Percentiles rank a stretch among this genome's conserved stretches.
These are phyloP conservation scores for Drosophila triauraria DNA, from an alignment of 1,140 invertebrate species.

Conservation along the genomic window DNA sequence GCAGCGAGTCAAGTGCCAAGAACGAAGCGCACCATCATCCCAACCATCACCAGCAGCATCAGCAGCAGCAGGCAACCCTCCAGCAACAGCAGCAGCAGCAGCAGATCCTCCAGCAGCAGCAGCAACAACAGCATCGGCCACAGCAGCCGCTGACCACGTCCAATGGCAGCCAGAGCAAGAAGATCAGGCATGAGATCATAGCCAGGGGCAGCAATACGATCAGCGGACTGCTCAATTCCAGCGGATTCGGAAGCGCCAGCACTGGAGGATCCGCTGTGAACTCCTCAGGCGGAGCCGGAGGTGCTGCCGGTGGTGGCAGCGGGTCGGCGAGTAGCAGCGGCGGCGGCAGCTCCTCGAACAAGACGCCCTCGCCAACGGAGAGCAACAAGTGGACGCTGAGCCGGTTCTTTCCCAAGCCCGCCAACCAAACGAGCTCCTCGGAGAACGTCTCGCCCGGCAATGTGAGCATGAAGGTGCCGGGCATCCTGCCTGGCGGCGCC, in stretches of 20 bases:
- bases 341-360: constrained; percentile 76
- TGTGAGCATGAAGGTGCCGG: constrained; percentile 75
- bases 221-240: constrained; percentile 63
- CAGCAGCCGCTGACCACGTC: constrained; percentile 26
- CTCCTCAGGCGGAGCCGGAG: constrained; percentile 1
- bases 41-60: constrained; percentile 39
- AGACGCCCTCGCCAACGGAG: constrained; percentile 79
- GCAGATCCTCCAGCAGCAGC: constrained; percentile 47
- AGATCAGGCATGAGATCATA: constrained; percentile 69
- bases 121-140: constrained; percentile 10
- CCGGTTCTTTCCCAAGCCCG: constrained; percentile 73
- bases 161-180: constrained; percentile 66
- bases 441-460: constrained; percentile 69
- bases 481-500: constrained; percentile 72
- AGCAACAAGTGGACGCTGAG: constrained; percentile 76
- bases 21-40: constrained; percentile 59
- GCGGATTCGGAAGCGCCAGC: constrained; percentile 43
- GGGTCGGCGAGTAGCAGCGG: constrained; percentile 60
- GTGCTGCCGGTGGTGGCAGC: background rate
- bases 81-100: constrained; percentile 43
- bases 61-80: constrained; percentile 34
- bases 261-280: constrained; percentile 9
- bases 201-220: constrained; percentile 71
- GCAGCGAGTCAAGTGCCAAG: constrained; percentile 77
- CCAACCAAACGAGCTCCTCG: constrained; percentile 55